Evolutionary conservation across 2,113 vertebrate genomes (phyloP).

Genomic region (Porphyrio hochstetteri): DNA sequence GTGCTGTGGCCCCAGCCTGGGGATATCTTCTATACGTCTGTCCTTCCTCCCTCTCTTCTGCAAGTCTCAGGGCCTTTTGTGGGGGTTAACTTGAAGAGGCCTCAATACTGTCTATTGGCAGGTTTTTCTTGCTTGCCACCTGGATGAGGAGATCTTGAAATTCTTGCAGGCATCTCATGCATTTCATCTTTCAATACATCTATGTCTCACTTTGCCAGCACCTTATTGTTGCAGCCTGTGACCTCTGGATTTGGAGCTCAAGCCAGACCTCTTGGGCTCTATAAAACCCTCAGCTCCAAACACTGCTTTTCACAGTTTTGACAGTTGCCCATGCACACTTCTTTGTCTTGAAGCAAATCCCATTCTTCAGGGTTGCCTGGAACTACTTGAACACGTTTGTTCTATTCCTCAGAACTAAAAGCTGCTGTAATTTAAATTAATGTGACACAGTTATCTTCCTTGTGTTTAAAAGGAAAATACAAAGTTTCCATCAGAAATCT

Average conservation of each 20-base stretch:
- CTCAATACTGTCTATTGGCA: background rate
- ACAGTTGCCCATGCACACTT: background rate
- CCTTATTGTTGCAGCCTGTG: background rate
- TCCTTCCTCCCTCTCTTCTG: background rate
- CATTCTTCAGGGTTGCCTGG: fast-evolving
- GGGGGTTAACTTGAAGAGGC: fast-evolving
- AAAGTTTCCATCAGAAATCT: background rate
- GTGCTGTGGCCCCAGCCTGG: background rate
- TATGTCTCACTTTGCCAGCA: background rate
- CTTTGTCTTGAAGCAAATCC: background rate
- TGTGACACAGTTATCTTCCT: background rate
- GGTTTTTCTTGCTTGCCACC: background rate
- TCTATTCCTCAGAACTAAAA: background rate
- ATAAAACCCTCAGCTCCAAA: background rate
- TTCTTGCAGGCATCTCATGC: background rate
- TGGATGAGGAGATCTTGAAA: background rate
- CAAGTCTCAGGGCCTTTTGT: background rate
- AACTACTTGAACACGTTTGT: background rate
- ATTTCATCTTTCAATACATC: background rate
- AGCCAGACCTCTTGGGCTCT: fast-evolving
- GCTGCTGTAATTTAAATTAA: background rate
- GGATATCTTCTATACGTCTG: background rate
- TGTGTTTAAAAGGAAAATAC: background rate
- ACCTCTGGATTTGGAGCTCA: background rate
- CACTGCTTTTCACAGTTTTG: background rate